Conservation (phyloP, 2,797 vertebrate species). For the Xenops minutus region DNA sequence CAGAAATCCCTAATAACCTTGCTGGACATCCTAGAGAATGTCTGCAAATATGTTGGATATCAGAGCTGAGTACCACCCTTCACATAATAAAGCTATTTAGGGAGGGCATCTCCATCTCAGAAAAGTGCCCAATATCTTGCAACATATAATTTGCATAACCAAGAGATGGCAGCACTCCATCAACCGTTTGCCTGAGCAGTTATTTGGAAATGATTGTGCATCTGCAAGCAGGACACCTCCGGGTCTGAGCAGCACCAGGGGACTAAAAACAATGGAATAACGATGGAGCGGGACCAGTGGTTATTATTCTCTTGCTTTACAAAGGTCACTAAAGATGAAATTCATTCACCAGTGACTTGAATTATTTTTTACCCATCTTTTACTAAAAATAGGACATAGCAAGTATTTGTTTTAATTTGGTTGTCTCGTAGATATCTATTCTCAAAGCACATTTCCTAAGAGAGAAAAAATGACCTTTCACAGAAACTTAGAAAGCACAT, state of each 20-base stretch:
- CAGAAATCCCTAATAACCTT: not conserved
- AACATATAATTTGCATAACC: slow-evolving; percentile 67
- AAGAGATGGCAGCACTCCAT: slow-evolving; percentile 71
- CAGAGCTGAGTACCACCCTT: not conserved
- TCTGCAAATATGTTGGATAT: not conserved
- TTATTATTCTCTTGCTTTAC: slow-evolving; percentile 6
- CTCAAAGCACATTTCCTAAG: not conserved
- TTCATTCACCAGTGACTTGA: not conserved
- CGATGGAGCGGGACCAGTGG: not conserved
- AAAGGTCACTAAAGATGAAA: slow-evolving; percentile 36
- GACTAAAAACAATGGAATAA: slow-evolving; percentile 12
- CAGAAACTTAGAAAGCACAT: not conserved
- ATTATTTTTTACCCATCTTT: not conserved
- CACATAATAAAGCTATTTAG: not conserved
- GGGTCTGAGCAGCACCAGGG: not conserved
- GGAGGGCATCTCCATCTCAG: not conserved
- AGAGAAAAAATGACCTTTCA: not conserved
- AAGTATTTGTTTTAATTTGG: not conserved
- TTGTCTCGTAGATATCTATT: not conserved
- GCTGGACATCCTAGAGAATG: not conserved
- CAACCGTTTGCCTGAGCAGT: slow-evolving; percentile 22
- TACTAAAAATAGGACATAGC: not conserved
- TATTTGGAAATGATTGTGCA: not conserved
- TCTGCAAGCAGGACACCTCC: not conserved
- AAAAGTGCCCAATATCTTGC: not conserved